Conservation (phyloP, 2,113 vertebrate species). For the Phodopus roborovskii region DNA sequence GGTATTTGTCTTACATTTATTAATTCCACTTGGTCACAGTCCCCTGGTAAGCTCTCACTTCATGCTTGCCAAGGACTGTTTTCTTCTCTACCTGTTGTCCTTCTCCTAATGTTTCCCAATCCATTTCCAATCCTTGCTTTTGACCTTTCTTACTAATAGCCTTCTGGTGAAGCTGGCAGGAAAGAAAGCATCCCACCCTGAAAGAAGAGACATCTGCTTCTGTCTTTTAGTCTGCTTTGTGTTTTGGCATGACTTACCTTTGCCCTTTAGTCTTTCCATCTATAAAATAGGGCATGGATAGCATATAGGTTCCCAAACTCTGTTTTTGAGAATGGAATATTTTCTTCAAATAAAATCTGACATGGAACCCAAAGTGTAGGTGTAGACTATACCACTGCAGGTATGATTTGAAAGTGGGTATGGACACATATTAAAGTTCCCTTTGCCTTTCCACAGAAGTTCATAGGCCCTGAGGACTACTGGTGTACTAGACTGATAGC, state of each 20-base stretch:
- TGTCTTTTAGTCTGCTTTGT: background rate
- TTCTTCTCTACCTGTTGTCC: background rate
- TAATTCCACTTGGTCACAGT: constrained; percentile 60
- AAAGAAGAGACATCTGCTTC: constrained; percentile 1
- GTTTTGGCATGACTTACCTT: background rate
- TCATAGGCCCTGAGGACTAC: background rate
- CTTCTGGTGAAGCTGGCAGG: background rate
- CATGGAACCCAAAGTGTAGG: background rate
- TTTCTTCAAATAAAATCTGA: constrained; percentile 54
- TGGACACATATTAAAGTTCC: background rate
- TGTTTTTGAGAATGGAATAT: background rate
- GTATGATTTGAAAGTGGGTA: background rate
- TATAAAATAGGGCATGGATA: constrained; percentile 5
- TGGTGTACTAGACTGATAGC: background rate
- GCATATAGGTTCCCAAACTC: background rate
- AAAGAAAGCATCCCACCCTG: background rate
- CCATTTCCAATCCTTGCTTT: background rate
- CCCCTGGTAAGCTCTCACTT: constrained; percentile 45
- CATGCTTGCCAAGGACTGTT: constrained; percentile 38
- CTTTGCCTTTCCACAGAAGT: constrained; percentile 6
- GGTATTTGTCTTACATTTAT: constrained; percentile 43
- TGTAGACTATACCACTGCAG: background rate
- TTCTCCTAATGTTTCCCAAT: background rate
- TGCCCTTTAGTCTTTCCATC: background rate
- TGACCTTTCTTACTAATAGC: background rate